Evolutionary conservation across 37 sponge, comb jelly and placozoan genomes (phyloP).

Genomic region (Corticium candelabrum): DNA sequence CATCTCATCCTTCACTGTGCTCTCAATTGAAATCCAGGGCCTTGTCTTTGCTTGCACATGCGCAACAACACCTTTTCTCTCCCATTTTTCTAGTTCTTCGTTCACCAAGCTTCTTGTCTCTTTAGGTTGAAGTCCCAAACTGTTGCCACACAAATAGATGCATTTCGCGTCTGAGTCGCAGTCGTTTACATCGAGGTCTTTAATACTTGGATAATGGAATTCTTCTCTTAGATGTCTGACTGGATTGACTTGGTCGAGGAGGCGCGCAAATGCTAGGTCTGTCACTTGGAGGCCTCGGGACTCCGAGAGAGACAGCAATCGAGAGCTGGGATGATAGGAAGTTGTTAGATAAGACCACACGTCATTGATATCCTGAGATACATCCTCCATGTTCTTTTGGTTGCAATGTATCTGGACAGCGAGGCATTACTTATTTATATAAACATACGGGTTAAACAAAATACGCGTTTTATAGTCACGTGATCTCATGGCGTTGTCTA

Average conservation of each 20-base stretch:
- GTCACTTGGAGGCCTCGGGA: background rate
- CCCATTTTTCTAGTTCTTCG: conserved; percentile 56
- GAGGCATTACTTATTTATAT: too few relatives aligned
- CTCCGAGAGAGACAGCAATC: background rate
- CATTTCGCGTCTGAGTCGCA: conserved; percentile 16
- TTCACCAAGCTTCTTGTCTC: conserved; percentile 17
- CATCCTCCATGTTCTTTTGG: too few relatives aligned
- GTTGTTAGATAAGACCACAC: background rate
- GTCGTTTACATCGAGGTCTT: background rate
- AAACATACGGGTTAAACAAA: too few relatives aligned
- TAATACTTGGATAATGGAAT: background rate
- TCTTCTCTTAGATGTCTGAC: background rate
- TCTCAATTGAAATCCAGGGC: conserved; percentile 57
- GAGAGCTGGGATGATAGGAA: background rate
- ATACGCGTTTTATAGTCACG: too few relatives aligned
- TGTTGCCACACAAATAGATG: conserved; percentile 70
- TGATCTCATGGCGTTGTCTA: too few relatives aligned
- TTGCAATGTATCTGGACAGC: too few relatives aligned
- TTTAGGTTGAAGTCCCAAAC: conserved; percentile 85
- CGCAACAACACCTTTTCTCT: conserved; percentile 28
- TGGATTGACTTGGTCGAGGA: background rate
- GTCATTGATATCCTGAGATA: too few relatives aligned
- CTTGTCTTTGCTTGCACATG: conserved; percentile 10
- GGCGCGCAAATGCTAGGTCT: background rate
- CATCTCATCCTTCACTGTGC: conserved; percentile 23